Evolutionary conservation across 2,797 vertebrate genomes (phyloP).

Genomic region (Acridotheres tristis): DNA sequence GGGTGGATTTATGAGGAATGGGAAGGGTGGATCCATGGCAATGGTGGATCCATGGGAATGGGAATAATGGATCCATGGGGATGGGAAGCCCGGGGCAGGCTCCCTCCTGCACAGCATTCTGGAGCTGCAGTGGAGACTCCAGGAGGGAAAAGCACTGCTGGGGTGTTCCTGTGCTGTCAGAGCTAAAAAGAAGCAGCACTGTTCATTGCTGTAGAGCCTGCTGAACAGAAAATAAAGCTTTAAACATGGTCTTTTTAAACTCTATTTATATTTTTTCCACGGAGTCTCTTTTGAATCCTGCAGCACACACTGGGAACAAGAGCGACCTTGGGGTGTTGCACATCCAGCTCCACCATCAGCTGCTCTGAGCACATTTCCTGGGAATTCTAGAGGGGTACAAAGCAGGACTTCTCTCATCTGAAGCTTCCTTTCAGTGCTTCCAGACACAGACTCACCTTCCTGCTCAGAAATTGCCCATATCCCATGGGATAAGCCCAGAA

Average conservation of each 20-base stretch:
- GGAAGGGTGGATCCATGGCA: no score
- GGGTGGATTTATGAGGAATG: no score
- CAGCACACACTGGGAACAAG: not conserved
- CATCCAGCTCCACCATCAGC: not conserved
- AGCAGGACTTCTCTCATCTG: not conserved
- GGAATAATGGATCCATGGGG: rapidly evolving
- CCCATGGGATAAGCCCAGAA: not conserved
- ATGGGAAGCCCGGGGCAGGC: not conserved
- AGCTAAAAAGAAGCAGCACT: not conserved
- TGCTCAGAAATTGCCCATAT: rapidly evolving
- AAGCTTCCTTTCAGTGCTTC: not conserved
- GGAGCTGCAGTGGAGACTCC: not conserved
- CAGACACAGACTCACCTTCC: not conserved
- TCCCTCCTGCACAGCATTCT: not conserved
- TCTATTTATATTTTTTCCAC: rapidly evolving
- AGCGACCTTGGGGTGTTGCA: not conserved
- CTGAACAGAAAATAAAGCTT: not conserved
- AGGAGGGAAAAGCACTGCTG: rapidly evolving
- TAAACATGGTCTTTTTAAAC: not conserved
- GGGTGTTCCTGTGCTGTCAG: not conserved
- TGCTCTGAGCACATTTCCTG: not conserved
- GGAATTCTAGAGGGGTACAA: not conserved
- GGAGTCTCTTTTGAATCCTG: not conserved
- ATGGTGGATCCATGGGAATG: no score
- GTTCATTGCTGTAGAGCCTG: not conserved